phyloP scores from a whole-genome alignment of 2,797 vertebrate species.

The Numenius phaeopus region DNA sequence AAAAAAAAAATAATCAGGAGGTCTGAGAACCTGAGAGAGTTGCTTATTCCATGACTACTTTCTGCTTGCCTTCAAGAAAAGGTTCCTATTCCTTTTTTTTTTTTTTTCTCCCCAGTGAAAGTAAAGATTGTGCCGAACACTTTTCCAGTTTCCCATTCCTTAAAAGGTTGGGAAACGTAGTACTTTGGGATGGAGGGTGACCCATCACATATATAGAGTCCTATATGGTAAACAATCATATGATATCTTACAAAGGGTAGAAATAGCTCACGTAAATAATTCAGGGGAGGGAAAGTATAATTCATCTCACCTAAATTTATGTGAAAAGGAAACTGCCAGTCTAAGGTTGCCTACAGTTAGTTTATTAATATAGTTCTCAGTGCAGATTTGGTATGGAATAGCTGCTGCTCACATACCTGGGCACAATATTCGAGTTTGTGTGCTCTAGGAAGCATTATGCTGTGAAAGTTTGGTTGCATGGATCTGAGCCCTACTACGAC shows the following conservation, averaged over 20 bases:
- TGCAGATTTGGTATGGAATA: not conserved
- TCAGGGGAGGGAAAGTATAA: not conserved
- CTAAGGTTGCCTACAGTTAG: not conserved
- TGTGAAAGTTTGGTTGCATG: not conserved
- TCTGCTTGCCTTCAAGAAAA: not conserved
- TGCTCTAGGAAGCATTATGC: not conserved
- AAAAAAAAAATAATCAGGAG: not conserved
- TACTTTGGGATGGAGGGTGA: not conserved
- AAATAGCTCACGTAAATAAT: not conserved
- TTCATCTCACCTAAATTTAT: not conserved
- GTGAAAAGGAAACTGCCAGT: not conserved
- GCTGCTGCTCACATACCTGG: accelerated
- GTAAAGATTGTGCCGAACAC: not conserved
- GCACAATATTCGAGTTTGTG: not conserved
- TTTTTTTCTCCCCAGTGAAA: not conserved
- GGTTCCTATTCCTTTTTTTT: not conserved
- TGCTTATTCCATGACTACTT: not conserved
- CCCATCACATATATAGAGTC: not conserved
- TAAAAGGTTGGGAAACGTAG: not conserved
- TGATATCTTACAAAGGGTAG: not conserved
- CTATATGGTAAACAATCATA: not conserved
- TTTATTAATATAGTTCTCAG: not conserved
- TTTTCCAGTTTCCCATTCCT: not conserved
- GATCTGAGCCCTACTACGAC: not conserved
- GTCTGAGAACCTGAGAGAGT: not conserved